Conservation (phyloP, 2,797 vertebrate genomes). For the Coreius guichenoti region DNA sequence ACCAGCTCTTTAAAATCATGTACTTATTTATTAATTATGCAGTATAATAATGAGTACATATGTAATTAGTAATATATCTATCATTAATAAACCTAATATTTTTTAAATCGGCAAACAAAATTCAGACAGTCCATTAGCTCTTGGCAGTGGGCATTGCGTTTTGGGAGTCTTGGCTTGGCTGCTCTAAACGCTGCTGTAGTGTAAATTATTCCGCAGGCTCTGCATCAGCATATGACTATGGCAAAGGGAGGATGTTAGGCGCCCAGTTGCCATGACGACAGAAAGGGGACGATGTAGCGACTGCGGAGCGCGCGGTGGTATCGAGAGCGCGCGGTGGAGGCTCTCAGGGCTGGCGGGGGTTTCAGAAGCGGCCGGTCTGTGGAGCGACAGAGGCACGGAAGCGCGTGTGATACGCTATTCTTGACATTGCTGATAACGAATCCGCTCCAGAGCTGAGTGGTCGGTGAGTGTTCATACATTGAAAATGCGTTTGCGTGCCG, state of each 20-base stretch:
- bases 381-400: conserved; percentile 26
- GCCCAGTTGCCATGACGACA: conserved; percentile 93
- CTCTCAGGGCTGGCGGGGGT: conserved; percentile 53
- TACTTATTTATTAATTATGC: neutral
- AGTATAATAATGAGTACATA: neutral
- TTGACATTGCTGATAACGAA: conserved; percentile 22
- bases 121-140: neutral
- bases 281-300: conserved; percentile 70
- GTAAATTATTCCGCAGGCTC: conserved; percentile 37
- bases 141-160: conserved; percentile 15
- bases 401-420: conserved; percentile 7
- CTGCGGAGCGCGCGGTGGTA: conserved; percentile 46
- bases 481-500: neutral
- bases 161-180: conserved; percentile 5
- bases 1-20: neutral
- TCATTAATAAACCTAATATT: no score
- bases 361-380: conserved; percentile 58
- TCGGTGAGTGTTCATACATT: conserved; percentile 56
- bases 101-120: neutral
- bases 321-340: conserved; percentile 52
- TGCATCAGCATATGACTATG: conserved; percentile 71
- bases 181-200: conserved; percentile 22
- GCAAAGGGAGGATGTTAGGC: conserved; percentile 88
- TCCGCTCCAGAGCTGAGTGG: conserved; percentile 32
- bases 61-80: neutral